Evolutionary conservation across 2,113 vertebrate genomes (phyloP), one percentile per base, ranked within the genome.

Genomic region (Halichoeres trimaculatus): DNA sequence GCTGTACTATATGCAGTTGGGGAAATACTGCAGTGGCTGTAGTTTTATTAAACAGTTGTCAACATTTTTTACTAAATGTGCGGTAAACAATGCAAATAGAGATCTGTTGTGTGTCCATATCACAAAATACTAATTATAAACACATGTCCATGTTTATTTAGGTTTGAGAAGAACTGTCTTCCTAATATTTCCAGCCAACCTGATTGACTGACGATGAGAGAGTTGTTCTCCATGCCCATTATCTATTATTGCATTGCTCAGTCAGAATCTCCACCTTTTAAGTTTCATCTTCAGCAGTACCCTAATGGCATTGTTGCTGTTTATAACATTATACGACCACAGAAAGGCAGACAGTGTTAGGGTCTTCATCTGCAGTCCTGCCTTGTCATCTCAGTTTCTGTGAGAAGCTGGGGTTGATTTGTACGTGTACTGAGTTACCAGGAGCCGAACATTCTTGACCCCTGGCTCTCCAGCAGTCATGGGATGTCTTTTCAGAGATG

Each of bases 381-480:
- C 23, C 35, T 45, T 4, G n/a, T 77, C 58, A 48, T 60, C 52
- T 75, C 62, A 64, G 50, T 57, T 56, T 50, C 63, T n/a, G 58
- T 56, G 38, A 80, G 72, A 70, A 35, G 68, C 79, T 66, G 23
- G 57, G 41, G 72, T 59, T 66, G 70, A 75, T 76, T 74, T 74
- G 56, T 70, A 51, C 45, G 62, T 75, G 74, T 73, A 64, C 65
- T 17, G 60, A 70, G 64, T 76, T 67, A 87, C 74, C 68, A 19
- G 14, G 80, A 69, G 77, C 67, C 79, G 75, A 47, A 57, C 51
- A 73, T 69, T 79, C 78, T 73, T 78, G 70, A 78, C 78, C 60
- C 70, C 40, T 54, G 69, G 22, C 61, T 11, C 78, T 48, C 22
- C 53, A 70, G 64, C 58, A 66, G 47, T 76, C 60, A 55, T 45